Evolutionary conservation across 2,113 vertebrate species (phyloP).

Genomic region (Phylloscopus trochilus): DNA sequence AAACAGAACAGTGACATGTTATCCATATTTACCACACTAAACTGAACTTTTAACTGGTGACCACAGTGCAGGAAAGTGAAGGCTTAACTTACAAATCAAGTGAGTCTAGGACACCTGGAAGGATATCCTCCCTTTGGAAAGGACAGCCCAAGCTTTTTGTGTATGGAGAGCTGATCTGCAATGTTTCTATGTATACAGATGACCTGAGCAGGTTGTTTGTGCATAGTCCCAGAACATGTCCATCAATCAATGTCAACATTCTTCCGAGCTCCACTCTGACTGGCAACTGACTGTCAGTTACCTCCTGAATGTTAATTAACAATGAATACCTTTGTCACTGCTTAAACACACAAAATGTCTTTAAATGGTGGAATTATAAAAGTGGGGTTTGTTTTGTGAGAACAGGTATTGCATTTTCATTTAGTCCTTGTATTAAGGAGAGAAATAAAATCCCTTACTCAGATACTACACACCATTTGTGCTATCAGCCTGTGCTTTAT

Average conservation of each 20-base stretch:
- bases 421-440: neutral
- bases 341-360: slow-evolving; percentile 47
- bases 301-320: slow-evolving; percentile 68
- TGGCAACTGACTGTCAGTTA: slow-evolving; percentile 60
- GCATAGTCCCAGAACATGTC: slow-evolving; percentile 14
- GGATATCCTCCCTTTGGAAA: slow-evolving; percentile 27
- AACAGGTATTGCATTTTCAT: slow-evolving; percentile 4
- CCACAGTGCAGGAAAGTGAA: slow-evolving; percentile 43
- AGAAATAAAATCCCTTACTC: neutral
- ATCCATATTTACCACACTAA: slow-evolving; percentile 45
- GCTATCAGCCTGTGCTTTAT: neutral
- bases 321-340: slow-evolving; percentile 58
- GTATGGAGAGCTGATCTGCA: neutral
- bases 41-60: slow-evolving; percentile 18
- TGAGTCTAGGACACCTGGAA: slow-evolving; percentile 27
- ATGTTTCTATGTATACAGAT: slow-evolving; percentile 39
- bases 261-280: slow-evolving; percentile 43
- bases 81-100: slow-evolving; percentile 73
- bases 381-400: neutral
- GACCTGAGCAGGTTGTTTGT: slow-evolving; percentile 37
- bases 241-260: slow-evolving; percentile 69
- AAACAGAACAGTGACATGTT: neutral
- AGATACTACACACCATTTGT: neutral
- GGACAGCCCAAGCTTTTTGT: slow-evolving; percentile 5
- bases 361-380: slow-evolving; percentile 2